Evolutionary conservation across 2,113 vertebrate genomes (phyloP).

Genomic region (Eolophus roseicapilla): DNA sequence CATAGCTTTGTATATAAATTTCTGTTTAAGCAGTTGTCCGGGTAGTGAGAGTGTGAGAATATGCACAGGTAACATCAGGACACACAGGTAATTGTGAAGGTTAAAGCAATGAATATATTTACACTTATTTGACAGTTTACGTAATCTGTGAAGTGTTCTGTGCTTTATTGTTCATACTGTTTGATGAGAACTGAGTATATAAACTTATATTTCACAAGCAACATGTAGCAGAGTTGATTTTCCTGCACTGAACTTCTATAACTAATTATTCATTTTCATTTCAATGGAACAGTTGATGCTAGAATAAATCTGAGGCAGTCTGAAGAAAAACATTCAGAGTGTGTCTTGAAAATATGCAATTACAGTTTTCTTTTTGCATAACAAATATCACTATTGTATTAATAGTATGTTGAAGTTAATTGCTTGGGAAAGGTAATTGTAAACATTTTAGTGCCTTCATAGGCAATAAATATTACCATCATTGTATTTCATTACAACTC

Average conservation of each 20-base stretch:
- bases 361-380: background rate
- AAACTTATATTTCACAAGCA: slow-evolving; percentile 13
- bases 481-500: background rate
- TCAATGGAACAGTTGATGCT: slow-evolving; percentile 21
- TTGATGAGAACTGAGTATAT: background rate
- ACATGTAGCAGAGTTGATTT: background rate
- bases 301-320: slow-evolving; percentile 34
- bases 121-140: background rate
- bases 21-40: background rate
- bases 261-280: slow-evolving; percentile 39
- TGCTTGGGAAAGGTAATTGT: background rate
- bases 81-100: background rate
- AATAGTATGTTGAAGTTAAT: slow-evolving; percentile 1
- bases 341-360: background rate
- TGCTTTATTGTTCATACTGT: slow-evolving; percentile 13
- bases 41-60: background rate
- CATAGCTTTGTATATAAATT: background rate
- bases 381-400: background rate
- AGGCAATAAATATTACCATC: background rate
- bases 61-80: background rate
- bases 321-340: background rate
- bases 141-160: background rate
- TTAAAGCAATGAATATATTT: slow-evolving; percentile 11
- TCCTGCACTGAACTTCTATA: slow-evolving; percentile 7
- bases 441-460: slow-evolving; percentile 1